Evolutionary conservation across 2,888 invertebrate species (phyloP).

Genomic region (Linnaemya tessellans): DNA sequence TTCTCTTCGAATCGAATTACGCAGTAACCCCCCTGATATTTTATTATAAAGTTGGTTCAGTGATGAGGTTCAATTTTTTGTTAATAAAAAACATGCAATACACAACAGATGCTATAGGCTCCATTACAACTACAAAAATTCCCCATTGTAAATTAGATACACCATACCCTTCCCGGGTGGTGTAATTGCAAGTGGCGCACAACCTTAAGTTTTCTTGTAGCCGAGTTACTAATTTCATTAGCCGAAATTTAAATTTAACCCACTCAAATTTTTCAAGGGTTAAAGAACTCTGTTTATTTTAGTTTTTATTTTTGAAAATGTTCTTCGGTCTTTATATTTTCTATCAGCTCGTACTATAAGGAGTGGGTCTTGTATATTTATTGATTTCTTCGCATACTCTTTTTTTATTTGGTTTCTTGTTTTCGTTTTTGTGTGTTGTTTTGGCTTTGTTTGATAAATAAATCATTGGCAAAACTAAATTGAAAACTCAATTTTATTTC

Average conservation of each 20-base stretch:
- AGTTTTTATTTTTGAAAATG: slow-evolving; percentile 9
- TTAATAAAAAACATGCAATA: too few relatives aligned
- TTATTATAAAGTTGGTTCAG: too few relatives aligned
- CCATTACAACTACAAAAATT: too few relatives aligned
- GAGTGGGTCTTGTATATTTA: slow-evolving; percentile 53
- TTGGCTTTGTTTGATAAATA: slow-evolving; percentile 74
- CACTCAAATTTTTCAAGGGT: slow-evolving; percentile 36
- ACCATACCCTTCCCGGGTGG: too few relatives aligned
- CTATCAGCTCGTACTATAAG: neutral
- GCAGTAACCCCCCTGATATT: too few relatives aligned
- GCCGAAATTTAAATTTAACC: neutral
- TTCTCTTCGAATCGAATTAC: too few relatives aligned
- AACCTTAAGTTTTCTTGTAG: too few relatives aligned
- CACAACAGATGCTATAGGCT: too few relatives aligned
- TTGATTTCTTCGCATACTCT: slow-evolving; percentile 65
- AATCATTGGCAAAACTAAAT: slow-evolving; percentile 79
- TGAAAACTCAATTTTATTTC: slow-evolving; percentile 77
- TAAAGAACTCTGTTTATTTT: slow-evolving; percentile 40
- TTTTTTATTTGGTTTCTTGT: neutral
- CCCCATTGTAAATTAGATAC: too few relatives aligned
- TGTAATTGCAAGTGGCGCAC: neutral
- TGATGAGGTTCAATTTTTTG: too few relatives aligned
- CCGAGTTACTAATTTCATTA: too few relatives aligned
- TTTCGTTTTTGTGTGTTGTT: slow-evolving; percentile 8
- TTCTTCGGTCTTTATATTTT: slow-evolving; percentile 1